Evolutionary conservation across 2,797 vertebrate species (phyloP).

Genomic region (Pantherophis alleghaniensis): DNA sequence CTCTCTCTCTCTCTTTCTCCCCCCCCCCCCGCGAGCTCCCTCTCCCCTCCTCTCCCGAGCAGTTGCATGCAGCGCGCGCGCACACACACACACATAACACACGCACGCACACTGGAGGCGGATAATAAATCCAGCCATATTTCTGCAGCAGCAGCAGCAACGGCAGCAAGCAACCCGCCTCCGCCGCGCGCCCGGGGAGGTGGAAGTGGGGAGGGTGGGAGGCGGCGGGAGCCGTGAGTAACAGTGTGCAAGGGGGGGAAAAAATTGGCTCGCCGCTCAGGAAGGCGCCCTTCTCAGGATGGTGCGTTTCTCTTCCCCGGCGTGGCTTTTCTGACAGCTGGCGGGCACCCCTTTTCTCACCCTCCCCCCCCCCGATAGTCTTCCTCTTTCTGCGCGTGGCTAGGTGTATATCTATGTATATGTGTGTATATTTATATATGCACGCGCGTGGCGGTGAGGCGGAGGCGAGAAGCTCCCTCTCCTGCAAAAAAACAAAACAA

Average conservation of each 20-base stretch:
- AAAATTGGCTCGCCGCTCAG: constrained; percentile 47
- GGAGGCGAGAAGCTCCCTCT: not conserved
- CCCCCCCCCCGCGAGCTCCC: not conserved
- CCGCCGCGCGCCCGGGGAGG: constrained; percentile 30
- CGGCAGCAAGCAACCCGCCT: constrained; percentile 10
- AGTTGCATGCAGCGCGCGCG: constrained; percentile 54
- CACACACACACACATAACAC: constrained; percentile 20
- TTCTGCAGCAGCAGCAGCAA: constrained; percentile 47
- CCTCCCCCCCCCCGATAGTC: constrained; percentile 39
- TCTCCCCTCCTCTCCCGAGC: constrained; percentile 38
- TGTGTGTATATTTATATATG: not conserved
- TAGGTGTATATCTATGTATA: not conserved
- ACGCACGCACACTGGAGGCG: constrained; percentile 49
- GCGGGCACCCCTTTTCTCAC: constrained; percentile 49
- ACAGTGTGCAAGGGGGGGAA: not conserved
- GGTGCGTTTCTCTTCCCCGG: constrained; percentile 62
- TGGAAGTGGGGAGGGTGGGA: no score
- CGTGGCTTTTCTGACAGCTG: constrained; percentile 61
- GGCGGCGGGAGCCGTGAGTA: constrained; percentile 40
- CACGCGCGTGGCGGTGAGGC: not conserved
- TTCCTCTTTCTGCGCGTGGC: constrained; percentile 26
- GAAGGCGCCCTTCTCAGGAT: constrained; percentile 62
- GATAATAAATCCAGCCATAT: constrained; percentile 66
- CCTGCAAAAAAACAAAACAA: not conserved
- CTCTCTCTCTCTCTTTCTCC: not conserved